phyloP scores from a whole-genome alignment of 1,140 invertebrate species.

The Macrotrachela quadricornifera region DNA sequence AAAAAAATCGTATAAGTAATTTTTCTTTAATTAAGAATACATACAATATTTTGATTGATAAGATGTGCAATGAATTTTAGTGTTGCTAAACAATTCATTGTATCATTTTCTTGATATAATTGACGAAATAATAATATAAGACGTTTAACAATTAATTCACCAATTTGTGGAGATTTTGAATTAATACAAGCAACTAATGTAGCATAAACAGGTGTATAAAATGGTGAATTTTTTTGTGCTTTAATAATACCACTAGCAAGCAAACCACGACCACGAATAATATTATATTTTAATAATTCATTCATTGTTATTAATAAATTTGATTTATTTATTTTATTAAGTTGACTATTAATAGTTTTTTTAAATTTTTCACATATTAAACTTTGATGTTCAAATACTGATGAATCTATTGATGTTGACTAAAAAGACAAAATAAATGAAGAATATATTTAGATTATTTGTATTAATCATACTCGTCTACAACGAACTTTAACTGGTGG shows the following conservation, averaged over 20 bases:
- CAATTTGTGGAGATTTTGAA: slow-evolving; percentile 91
- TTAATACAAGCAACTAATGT: slow-evolving; percentile 80
- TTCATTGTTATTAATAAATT: slow-evolving; percentile 79
- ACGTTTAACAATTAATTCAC: slow-evolving; percentile 69
- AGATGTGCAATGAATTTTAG: slow-evolving; percentile 83
- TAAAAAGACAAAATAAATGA: too few relatives aligned
- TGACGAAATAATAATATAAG: slow-evolving; percentile 79
- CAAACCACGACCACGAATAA: slow-evolving; percentile 74
- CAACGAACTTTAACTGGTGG: slow-evolving; percentile 76
- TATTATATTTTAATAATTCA: slow-evolving; percentile 77
- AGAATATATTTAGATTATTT: too few relatives aligned
- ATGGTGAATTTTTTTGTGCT: slow-evolving; percentile 83
- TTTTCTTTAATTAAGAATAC: too few relatives aligned
- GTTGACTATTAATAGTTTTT: slow-evolving; percentile 92
- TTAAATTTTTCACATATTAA: slow-evolving; percentile 95
- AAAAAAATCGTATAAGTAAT: too few relatives aligned
- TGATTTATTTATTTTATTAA: slow-evolving; percentile 89
- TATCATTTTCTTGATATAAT: slow-evolving; percentile 79
- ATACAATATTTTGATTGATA: slow-evolving; percentile 71
- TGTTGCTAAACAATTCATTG: slow-evolving; percentile 64
- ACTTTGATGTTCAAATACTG: slow-evolving; percentile 67
- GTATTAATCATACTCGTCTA: slow-evolving; percentile 50
- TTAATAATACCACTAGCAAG: slow-evolving; percentile 76
- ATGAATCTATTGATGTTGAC: slow-evolving; percentile 8
- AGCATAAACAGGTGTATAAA: slow-evolving; percentile 90